Evolutionary conservation across 2,888 invertebrate species (phyloP).

Genomic region (Caenorhabditis sp.): DNA sequence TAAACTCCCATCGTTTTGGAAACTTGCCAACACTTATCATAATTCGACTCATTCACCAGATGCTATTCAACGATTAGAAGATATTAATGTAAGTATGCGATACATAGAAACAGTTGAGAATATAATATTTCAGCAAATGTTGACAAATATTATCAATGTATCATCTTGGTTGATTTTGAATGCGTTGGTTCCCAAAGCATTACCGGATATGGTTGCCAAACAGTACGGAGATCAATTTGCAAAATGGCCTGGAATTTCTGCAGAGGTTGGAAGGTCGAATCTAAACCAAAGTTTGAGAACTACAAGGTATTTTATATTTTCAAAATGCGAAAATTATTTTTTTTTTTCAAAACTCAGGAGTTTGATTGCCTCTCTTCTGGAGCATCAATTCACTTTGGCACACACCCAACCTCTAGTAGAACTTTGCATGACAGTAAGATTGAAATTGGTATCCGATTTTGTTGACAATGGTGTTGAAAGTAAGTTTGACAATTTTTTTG

Average conservation of each 20-base stretch:
- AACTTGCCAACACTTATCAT: constrained; percentile 91
- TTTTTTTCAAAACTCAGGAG: too few relatives aligned
- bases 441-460: constrained; percentile 61
- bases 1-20: constrained; percentile 82
- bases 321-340: too few relatives aligned
- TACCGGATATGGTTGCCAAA: constrained; percentile 29
- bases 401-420: constrained; percentile 68
- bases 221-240: constrained; percentile 60
- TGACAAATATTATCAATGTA: constrained; percentile 67
- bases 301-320: constrained; percentile 44
- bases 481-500: too few relatives aligned
- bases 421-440: constrained; percentile 64
- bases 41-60: constrained; percentile 76
- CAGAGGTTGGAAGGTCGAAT: constrained; percentile 44
- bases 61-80: constrained; percentile 73
- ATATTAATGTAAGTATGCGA: constrained; percentile 68
- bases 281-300: constrained; percentile 60
- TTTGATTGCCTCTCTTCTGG: constrained; percentile 60
- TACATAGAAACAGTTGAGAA: too few relatives aligned
- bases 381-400: constrained; percentile 51
- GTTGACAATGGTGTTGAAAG: constrained; percentile 55
- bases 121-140: constrained; percentile 70
- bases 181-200: constrained; percentile 63
- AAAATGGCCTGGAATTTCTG: constrained; percentile 59
- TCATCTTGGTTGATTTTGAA: constrained; percentile 69